Base-by-base conservation (phyloP, 2,888 invertebrate species). In the Polylopha cassiicola region DNA sequence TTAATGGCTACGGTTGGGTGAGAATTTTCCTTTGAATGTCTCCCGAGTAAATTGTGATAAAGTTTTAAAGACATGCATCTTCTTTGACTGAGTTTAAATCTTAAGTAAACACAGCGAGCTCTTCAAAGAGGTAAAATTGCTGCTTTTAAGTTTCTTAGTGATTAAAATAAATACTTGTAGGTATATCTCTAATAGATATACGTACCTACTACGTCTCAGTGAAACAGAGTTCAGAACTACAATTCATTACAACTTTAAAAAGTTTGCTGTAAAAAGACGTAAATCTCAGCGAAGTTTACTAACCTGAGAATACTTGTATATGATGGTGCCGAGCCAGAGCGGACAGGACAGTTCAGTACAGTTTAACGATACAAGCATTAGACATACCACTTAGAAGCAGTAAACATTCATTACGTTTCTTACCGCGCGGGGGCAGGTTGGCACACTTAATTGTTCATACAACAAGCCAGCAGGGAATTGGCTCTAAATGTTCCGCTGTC, bases 381-480 rank as follows among this genome's bases (percentile, higher is more conserved):
- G 57, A 59, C 59, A 48, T 62, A 65, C 61, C 69, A 73, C 70
- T 75, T 73, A 75, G 65, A 53, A 55, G 57, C 64, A 63, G 72
- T 71, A 71, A 75, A 76, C 72, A 78, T 73, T 73, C 68, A 78
- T 77, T 76, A 77, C 59, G 62, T 71, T 74, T 78, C 74, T 78
- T 79, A 71, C 70, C 72, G 64, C 64, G 61, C 58, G 52, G 65
- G 66, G 62, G 63, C 67, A 75, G 75, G 74, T 75, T 72, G 68
- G 72, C 65, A 73, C 72, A 73, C 74, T 79, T 82, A 81, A 84
- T 80, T 81, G 82, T 81, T 82, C 80, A 79, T 80, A 76, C 76
- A 80, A 81, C 80, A 82, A 81, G 78, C 74, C 79, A 76, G 70
- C 59, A 53, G 80, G 75, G 81, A 77, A 80, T 82, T 77, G 73